A percentile compares a stretch with the other conserved stretches of the same genome.
Evolutionary conservation across 2,888 invertebrate species (phyloP).

Genomic region (Epistrophella euchroma): DNA sequence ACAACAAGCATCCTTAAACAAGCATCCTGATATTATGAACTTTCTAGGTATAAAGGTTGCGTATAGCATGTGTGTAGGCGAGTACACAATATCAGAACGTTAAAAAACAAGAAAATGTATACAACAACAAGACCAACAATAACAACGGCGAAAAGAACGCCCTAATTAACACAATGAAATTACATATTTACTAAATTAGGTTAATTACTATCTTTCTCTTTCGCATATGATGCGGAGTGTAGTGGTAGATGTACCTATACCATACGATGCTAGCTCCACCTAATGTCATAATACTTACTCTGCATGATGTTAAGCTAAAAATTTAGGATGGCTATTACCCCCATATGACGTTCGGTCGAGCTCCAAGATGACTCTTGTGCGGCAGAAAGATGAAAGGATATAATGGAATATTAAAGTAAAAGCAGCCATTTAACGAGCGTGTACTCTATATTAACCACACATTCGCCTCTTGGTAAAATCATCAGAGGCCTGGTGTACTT

Average conservation of each 20-base stretch:
- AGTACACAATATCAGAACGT: slow-evolving; percentile 44
- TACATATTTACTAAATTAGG: slow-evolving; percentile 73
- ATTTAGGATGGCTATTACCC: slow-evolving; percentile 76
- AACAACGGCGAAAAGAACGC: slow-evolving; percentile 59
- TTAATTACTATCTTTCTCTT: slow-evolving; percentile 74
- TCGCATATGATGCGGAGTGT: slow-evolving; percentile 30
- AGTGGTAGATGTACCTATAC: neutral
- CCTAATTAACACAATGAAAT: slow-evolving; percentile 73
- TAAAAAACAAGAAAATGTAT: neutral
- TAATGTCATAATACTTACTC: slow-evolving; percentile 74
- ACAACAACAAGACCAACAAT: slow-evolving; percentile 5
- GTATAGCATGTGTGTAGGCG: neutral
- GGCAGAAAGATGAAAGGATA: slow-evolving; percentile 70
- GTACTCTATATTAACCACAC: slow-evolving; percentile 50
- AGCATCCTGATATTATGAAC: slow-evolving; percentile 48
- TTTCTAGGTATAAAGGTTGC: neutral
- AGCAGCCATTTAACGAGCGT: slow-evolving; percentile 69
- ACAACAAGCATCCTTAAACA: slow-evolving; percentile 58
- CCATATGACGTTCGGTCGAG: slow-evolving; percentile 72
- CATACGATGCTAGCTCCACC: slow-evolving; percentile 32
- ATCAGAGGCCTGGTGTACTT: slow-evolving; percentile 18
- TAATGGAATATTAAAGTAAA: slow-evolving; percentile 76
- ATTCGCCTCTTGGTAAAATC: slow-evolving; percentile 21
- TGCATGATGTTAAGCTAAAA: slow-evolving; percentile 72
- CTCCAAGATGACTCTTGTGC: slow-evolving; percentile 72